Evolutionary conservation across 2,888 invertebrate species (phyloP).

Genomic region (Clusia tigrina): DNA sequence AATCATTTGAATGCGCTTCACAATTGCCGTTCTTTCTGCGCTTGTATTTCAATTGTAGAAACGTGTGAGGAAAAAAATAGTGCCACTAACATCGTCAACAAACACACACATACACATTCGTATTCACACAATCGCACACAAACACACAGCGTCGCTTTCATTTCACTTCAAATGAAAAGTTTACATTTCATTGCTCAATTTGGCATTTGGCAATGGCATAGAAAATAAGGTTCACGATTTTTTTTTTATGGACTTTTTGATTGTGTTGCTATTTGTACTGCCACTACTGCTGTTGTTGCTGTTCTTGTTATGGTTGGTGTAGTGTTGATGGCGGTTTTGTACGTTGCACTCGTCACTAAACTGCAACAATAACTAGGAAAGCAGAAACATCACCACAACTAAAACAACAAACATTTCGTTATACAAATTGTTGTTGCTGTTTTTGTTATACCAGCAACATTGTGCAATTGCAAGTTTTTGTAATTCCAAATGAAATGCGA

Average conservation of each 20-base stretch:
- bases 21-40: too few species aligned
- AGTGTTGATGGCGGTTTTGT: background rate
- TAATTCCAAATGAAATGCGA: slow-evolving; percentile 2
- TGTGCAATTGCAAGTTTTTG: background rate
- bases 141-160: too few species aligned
- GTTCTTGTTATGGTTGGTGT: slow-evolving; percentile 1
- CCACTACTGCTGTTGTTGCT: slow-evolving; percentile 30
- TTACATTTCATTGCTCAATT: slow-evolving; percentile 55
- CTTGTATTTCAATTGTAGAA: too few species aligned
- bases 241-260: slow-evolving; percentile 11
- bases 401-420: background rate
- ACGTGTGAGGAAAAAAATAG: too few species aligned
- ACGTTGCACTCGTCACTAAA: slow-evolving; percentile 7
- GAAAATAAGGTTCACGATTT: slow-evolving; percentile 46
- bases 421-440: background rate
- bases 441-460: background rate
- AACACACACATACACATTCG: too few species aligned
- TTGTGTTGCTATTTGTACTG: slow-evolving; percentile 20
- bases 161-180: slow-evolving; percentile 45
- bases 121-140: too few species aligned
- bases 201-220: slow-evolving; percentile 55
- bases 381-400: background rate
- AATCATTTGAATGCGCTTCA: too few species aligned
- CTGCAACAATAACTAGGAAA: slow-evolving; percentile 1
- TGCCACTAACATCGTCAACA: too few species aligned